Evolutionary conservation across 2,888 invertebrate species (phyloP).

Genomic region (Hermodice carunculata): DNA sequence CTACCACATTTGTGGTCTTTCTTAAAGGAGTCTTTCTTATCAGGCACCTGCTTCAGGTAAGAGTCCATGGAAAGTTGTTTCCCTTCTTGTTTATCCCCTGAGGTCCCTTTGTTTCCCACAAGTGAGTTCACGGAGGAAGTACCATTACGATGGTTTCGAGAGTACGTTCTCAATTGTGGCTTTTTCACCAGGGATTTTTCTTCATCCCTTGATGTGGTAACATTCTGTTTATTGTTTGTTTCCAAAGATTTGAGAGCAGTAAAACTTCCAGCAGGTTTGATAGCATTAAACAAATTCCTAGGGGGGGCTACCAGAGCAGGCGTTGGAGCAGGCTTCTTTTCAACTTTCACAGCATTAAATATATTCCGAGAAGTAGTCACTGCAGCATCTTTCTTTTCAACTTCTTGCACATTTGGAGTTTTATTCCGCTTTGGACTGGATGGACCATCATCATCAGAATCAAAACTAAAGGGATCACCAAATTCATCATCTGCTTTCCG

Average conservation of each 20-base stretch:
- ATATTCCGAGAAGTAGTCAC: background rate
- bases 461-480: slow-evolving; percentile 39
- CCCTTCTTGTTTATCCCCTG: too few relatives aligned
- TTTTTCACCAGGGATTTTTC: background rate
- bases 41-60: background rate
- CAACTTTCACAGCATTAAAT: background rate
- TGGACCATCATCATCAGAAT: slow-evolving; percentile 35
- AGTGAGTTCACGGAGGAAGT: too few relatives aligned
- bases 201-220: too few relatives aligned
- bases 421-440: slow-evolving; percentile 18
- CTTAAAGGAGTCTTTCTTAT: background rate
- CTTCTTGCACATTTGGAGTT: background rate
- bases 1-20: background rate
- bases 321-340: too few relatives aligned
- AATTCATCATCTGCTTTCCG: slow-evolving; percentile 18
- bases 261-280: too few relatives aligned
- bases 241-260: background rate
- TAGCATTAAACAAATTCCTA: too few relatives aligned
- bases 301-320: too few relatives aligned
- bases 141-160: too few relatives aligned
- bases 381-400: background rate
- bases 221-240: too few relatives aligned
- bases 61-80: too few relatives aligned
- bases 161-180: too few relatives aligned
- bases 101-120: too few relatives aligned